Evolutionary conservation across 2,888 invertebrate species (phyloP).

Genomic region (Andrena flavipes): DNA sequence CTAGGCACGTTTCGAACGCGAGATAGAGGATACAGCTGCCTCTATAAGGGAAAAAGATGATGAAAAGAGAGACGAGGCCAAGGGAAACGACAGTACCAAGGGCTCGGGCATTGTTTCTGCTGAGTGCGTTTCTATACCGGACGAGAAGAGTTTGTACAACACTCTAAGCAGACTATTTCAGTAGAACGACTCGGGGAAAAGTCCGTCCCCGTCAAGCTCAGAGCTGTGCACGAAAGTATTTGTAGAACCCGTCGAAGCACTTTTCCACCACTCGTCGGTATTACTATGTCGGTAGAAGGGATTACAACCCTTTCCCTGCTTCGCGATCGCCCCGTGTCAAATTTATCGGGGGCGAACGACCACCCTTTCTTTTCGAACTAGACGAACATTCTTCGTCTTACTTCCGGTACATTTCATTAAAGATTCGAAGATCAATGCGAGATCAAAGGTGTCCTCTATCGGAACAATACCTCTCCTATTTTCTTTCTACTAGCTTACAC

Average conservation of each 20-base stretch:
- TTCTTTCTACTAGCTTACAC: background rate
- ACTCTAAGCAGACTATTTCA: constrained; percentile 56
- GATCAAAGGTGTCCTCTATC: background rate
- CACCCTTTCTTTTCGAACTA: background rate
- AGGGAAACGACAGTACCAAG: constrained; percentile 16
- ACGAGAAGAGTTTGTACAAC: constrained; percentile 56
- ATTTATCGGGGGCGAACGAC: background rate
- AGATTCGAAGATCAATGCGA: background rate
- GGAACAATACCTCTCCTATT: too few species aligned
- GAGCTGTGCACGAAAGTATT: constrained; percentile 13
- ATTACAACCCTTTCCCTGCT: constrained; percentile 2
- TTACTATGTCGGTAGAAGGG: constrained; percentile 21
- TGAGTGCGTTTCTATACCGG: constrained; percentile 36
- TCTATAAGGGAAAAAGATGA: constrained; percentile 10
- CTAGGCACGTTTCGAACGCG: constrained; percentile 34
- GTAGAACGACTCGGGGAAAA: constrained; percentile 6
- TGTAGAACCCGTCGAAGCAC: constrained; percentile 6
- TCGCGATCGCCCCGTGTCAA: background rate
- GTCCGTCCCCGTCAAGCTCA: background rate
- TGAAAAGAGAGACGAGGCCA: constrained; percentile 7
- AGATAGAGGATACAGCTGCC: constrained; percentile 58
- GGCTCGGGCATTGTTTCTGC: constrained; percentile 55
- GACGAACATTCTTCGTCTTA: background rate
- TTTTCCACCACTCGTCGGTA: constrained; percentile 12
- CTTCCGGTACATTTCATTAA: background rate